Percentiles rank a stretch among this genome's conserved stretches.
Conservation (phyloP, 2,113 vertebrate genomes). For the Aix galericulata region DNA sequence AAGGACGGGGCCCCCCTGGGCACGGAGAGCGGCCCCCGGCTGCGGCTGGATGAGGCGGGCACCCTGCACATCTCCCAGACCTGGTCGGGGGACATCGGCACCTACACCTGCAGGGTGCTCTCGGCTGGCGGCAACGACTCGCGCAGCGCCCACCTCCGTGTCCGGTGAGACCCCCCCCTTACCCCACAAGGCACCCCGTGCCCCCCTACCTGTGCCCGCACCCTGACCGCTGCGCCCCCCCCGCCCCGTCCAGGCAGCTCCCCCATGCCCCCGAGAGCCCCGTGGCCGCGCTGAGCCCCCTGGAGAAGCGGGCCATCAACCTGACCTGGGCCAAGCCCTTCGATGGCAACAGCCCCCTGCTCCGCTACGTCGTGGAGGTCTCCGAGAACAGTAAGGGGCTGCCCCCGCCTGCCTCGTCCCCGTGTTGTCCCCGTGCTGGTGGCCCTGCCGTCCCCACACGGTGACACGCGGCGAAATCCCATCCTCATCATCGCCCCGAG, state of each 20-base stretch:
- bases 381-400: slow-evolving; percentile 94
- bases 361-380: slow-evolving; percentile 92
- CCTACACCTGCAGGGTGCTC: slow-evolving; percentile 92
- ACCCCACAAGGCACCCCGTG: fast-evolving
- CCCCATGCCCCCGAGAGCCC: slow-evolving; percentile 93
- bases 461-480: background rate
- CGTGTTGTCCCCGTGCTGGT: background rate
- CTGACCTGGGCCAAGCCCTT: slow-evolving; percentile 94
- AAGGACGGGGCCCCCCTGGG: slow-evolving; percentile 85
- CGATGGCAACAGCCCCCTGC: slow-evolving; percentile 94
- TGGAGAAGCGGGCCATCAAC: slow-evolving; percentile 91
- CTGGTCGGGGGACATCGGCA: slow-evolving; percentile 97
- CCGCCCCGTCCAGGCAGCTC: slow-evolving; percentile 83
- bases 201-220: background rate
- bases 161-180: slow-evolving; percentile 81
- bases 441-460: background rate
- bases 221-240: background rate
- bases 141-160: slow-evolving; percentile 88
- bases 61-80: slow-evolving; percentile 97
- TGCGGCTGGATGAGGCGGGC: slow-evolving; percentile 84
- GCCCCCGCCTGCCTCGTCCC: background rate
- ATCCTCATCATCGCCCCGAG: fast-evolving
- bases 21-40: slow-evolving; percentile 79
- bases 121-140: slow-evolving; percentile 95
- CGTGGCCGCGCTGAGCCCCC: slow-evolving; percentile 78